These are phyloP conservation scores for Danio choprae DNA, from an alignment of 2,797 vertebrate genomes.

Conservation along the genomic window DNA sequence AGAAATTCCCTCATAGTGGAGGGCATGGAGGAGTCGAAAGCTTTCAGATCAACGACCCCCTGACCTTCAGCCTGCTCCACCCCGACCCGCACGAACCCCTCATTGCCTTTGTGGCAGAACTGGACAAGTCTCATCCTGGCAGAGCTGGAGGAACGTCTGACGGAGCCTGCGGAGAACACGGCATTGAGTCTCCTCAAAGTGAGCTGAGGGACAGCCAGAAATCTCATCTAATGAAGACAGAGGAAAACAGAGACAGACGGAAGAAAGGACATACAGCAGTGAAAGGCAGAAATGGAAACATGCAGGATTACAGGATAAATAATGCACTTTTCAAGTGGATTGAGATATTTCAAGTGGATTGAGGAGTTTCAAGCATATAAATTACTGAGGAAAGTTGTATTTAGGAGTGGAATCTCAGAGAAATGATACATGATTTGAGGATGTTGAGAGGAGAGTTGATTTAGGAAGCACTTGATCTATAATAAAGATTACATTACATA, in stretches of 20 bases:
- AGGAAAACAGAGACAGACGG: background rate
- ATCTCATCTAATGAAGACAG: conserved; percentile 72
- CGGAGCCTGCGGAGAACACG: conserved; percentile 47
- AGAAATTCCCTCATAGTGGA: conserved; percentile 84
- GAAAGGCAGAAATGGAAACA: conserved; percentile 8
- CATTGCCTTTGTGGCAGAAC: conserved; percentile 74
- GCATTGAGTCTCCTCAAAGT: conserved; percentile 62
- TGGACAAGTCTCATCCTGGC: conserved; percentile 87
- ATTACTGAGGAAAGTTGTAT: background rate
- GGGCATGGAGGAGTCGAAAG: conserved; percentile 85
- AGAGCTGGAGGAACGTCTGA: conserved; percentile 63
- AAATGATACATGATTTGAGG: background rate
- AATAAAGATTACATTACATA: too few relatives aligned
- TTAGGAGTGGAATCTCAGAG: background rate
- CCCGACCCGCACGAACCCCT: conserved; percentile 77
- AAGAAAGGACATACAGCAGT: background rate
- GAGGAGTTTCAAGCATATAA: background rate
- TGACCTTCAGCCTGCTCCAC: conserved; percentile 81
- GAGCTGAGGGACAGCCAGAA: conserved; percentile 60
- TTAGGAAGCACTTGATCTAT: background rate
- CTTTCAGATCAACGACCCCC: conserved; percentile 83
- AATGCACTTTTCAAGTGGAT: background rate
- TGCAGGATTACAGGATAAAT: background rate
- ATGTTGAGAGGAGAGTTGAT: background rate
- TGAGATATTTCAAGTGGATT: background rate